Evolutionary conservation across 2,888 invertebrate species (phyloP).

Genomic region (Cataglyphis altisquamis): DNA sequence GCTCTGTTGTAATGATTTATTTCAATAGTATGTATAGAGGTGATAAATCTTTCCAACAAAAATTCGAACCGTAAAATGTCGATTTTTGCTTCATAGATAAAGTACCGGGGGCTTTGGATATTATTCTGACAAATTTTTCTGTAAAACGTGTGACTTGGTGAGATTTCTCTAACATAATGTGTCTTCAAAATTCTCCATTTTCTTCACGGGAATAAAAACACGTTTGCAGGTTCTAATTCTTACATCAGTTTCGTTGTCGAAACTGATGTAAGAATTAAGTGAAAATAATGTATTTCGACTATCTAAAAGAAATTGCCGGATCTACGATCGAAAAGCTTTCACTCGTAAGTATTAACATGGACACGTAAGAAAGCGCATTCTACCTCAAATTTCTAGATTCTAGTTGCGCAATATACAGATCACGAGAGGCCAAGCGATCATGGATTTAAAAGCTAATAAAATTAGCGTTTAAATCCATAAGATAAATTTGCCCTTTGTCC

Average conservation of each 20-base stretch:
- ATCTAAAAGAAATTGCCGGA: conserved; percentile 67
- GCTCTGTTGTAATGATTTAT: background rate
- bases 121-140: background rate
- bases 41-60: background rate
- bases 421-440: background rate
- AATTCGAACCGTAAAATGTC: background rate
- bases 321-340: conserved; percentile 67
- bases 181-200: background rate
- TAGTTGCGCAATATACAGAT: conserved; percentile 65
- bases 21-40: background rate
- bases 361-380: conserved; percentile 53
- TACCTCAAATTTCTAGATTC: conserved; percentile 71
- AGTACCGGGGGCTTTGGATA: background rate
- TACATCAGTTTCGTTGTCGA: conserved; percentile 19
- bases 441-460: background rate
- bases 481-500: conserved; percentile 61
- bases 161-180: background rate
- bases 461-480: background rate
- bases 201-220: background rate
- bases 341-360: conserved; percentile 48
- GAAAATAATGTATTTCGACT: conserved; percentile 62
- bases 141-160: background rate
- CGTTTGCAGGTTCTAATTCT: conserved; percentile 63
- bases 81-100: background rate
- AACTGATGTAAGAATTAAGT: background rate